These are phyloP conservation scores for Ctenodactylus gundi DNA, from an alignment of 2,113 vertebrate genomes.

Conservation along the genomic window DNA sequence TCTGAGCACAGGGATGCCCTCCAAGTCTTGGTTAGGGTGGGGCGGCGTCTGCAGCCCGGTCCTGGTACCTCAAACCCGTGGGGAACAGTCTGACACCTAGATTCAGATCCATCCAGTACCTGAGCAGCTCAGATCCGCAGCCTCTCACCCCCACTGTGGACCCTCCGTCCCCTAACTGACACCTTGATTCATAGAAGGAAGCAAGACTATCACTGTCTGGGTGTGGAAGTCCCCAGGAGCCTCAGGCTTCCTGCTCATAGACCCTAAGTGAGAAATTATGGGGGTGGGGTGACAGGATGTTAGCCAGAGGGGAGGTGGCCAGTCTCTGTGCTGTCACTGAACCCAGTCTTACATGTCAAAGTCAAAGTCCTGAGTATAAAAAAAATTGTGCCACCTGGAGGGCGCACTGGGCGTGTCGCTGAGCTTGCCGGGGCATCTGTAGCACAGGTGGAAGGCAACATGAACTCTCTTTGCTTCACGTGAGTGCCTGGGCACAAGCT, in stretches of 20 bases:
- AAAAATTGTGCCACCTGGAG: neutral
- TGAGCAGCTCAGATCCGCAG: neutral
- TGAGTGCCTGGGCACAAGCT: neutral
- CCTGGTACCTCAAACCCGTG: neutral
- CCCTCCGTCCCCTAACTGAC: accelerated
- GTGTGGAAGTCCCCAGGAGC: neutral
- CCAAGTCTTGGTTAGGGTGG: neutral
- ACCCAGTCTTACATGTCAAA: neutral
- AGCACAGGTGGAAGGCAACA: neutral
- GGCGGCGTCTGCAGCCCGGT: accelerated
- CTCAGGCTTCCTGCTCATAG: too few species aligned
- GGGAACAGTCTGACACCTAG: neutral
- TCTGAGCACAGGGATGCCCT: accelerated
- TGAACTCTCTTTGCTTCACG: neutral
- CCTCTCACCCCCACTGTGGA: neutral
- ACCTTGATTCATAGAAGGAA: neutral
- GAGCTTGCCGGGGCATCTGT: neutral
- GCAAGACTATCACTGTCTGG: neutral
- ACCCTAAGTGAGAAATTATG: neutral
- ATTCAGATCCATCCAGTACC: neutral
- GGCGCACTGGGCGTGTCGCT: neutral
- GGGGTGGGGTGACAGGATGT: too few species aligned
- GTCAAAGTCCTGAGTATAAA: neutral
- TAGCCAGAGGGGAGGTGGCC: neutral
- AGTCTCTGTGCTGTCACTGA: accelerated